Percentiles rank a stretch among this genome's conserved stretches.
phyloP scores from a whole-genome alignment of 2,797 vertebrate genomes.

The Eidolon dupreanum region DNA sequence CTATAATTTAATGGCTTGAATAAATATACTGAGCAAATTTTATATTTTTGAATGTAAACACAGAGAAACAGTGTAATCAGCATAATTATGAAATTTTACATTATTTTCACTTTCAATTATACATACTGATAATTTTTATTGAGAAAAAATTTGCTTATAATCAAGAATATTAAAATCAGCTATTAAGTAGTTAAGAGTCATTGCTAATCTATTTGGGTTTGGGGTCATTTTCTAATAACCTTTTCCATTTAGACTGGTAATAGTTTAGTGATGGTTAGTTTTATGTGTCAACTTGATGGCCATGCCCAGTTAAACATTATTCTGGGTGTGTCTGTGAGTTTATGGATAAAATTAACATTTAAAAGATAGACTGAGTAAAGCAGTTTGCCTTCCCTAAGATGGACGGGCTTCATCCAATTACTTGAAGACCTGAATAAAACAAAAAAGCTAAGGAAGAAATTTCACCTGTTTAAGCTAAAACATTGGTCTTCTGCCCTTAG shows the following conservation, averaged over 20 bases:
- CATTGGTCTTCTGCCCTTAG: not conserved
- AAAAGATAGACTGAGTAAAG: not conserved
- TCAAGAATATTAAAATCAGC: not conserved
- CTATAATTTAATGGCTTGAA: not conserved
- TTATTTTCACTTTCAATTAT: not conserved
- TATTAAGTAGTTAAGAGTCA: not conserved
- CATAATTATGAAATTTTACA: not conserved
- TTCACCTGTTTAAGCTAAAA: not conserved
- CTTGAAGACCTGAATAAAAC: not conserved
- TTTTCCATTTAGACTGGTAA: not conserved
- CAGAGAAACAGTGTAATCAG: not conserved
- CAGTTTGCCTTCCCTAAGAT: not conserved
- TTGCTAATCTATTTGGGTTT: not conserved
- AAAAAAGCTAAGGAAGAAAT: not conserved
- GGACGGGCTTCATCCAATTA: not conserved
- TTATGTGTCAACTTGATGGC: not conserved
- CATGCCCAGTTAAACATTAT: not conserved
- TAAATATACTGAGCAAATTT: not conserved
- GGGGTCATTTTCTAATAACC: not conserved
- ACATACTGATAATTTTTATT: not conserved
- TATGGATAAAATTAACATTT: not conserved
- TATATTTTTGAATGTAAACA: not conserved
- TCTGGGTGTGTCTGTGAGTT: not conserved
- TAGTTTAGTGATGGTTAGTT: not conserved
- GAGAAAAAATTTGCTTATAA: not conserved